Evolutionary conservation across 2,888 invertebrate genomes (phyloP).

Genomic region (Adelphocoris suturalis): DNA sequence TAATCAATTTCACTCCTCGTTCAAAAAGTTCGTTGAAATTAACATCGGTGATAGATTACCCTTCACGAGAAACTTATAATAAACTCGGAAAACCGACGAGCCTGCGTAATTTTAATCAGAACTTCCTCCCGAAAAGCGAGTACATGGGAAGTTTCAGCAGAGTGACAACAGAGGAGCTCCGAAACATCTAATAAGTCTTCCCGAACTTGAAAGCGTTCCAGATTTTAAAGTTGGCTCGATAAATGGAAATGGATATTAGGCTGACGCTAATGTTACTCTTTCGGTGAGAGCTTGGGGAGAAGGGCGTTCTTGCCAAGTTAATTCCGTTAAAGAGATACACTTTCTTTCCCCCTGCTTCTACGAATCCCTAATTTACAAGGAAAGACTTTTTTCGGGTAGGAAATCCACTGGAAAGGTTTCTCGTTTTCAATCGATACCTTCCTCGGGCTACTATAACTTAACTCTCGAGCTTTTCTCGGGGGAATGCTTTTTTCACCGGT

Average conservation of each 20-base stretch:
- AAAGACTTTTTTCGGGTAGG: conserved; percentile 6
- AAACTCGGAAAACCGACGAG: background rate
- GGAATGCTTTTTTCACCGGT: background rate
- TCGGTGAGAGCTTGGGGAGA: background rate
- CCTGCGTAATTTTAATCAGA: conserved; percentile 53
- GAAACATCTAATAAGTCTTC: conserved; percentile 43
- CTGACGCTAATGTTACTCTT: conserved; percentile 49
- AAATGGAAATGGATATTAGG: conserved; percentile 59
- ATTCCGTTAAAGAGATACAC: conserved; percentile 51
- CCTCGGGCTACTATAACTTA: conserved; percentile 28
- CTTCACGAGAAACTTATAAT: conserved; percentile 1
- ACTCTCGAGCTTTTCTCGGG: conserved; percentile 9
- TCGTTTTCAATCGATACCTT: conserved; percentile 43
- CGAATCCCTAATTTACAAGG: conserved; percentile 51
- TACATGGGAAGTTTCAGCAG: conserved; percentile 44
- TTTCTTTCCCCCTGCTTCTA: conserved; percentile 21
- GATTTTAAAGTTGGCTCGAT: conserved; percentile 58
- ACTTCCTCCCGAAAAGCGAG: conserved; percentile 44
- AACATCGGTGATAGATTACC: background rate
- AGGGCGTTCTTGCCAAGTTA: conserved; percentile 52
- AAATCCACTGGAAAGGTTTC: background rate
- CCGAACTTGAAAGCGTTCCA: conserved; percentile 58
- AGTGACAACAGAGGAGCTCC: conserved; percentile 6
- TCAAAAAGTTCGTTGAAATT: background rate
- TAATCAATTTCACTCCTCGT: too few relatives aligned